Percentiles rank a stretch among this genome's conserved stretches.
phyloP scores from a whole-genome alignment of 2,797 vertebrate genomes.

The Mareca strepera region DNA sequence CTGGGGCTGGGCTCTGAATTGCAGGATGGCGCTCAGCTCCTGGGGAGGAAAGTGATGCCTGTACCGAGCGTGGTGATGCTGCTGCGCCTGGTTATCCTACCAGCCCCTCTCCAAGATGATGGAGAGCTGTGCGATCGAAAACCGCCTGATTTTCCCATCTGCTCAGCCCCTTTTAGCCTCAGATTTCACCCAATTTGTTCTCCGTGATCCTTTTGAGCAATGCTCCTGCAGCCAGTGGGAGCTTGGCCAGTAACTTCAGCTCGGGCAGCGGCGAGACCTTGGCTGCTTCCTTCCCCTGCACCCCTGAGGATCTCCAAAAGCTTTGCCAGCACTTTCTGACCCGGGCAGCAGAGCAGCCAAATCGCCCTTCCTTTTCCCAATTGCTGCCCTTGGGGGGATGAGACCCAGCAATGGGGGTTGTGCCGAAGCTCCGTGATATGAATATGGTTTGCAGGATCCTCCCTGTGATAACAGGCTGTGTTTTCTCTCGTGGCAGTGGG shows the following conservation, averaged over 20 bases:
- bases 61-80: not conserved
- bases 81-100: accelerated
- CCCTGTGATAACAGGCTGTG: not conserved
- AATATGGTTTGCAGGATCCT: accelerated
- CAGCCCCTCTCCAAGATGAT: accelerated
- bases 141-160: not conserved
- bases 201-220: not conserved
- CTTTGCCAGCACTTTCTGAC: not conserved
- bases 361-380: accelerated
- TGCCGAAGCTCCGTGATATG: not conserved
- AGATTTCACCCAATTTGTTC: not conserved
- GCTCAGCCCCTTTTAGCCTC: not conserved
- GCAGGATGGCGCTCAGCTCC: accelerated
- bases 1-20: not conserved
- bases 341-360: accelerated
- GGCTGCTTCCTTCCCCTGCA: not conserved
- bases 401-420: not conserved
- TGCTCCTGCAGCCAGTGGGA: not conserved
- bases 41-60: not conserved
- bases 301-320: not conserved
- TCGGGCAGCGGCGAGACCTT: not conserved
- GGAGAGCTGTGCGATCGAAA: not conserved
- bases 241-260: not conserved
- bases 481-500: not conserved
- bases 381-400: accelerated